phyloP scores from a whole-genome alignment of 2,797 vertebrate species.

The Sebastes vulpes region DNA sequence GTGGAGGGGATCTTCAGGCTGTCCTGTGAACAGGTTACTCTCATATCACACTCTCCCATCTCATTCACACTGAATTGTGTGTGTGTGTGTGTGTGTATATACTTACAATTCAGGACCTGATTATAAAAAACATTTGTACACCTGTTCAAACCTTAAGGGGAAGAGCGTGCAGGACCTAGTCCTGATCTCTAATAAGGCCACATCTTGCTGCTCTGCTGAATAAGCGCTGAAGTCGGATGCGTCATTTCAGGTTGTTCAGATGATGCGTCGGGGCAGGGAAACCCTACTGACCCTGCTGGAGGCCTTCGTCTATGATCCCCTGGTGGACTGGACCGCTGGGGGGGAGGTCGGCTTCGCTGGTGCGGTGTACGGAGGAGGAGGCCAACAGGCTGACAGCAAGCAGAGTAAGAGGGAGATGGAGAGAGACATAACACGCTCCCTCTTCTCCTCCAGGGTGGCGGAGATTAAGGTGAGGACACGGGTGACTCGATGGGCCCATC shows the following conservation, averaged over 20 bases:
- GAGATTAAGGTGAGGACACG: conserved; percentile 93
- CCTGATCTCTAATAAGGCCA: not conserved
- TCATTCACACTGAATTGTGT: not conserved
- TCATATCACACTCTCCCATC: not conserved
- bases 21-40: conserved; percentile 95
- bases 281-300: conserved; percentile 95
- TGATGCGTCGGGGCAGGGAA: conserved; percentile 97
- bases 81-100: not conserved
- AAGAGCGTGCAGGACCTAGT: not conserved
- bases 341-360: conserved; percentile 98
- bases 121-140: not conserved
- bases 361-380: conserved; percentile 97
- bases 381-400: conserved; percentile 97
- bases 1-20: conserved; percentile 98
- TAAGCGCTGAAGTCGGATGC: not conserved
- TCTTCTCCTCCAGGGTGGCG: conserved; percentile 97
- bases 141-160: not conserved
- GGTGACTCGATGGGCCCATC: not conserved
- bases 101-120: not conserved
- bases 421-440: conserved; percentile 97
- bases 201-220: not conserved
- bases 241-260: conserved; percentile 91
- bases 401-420: conserved; percentile 99
- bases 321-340: conserved; percentile 99
- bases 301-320: conserved; percentile 97